Conservation (phyloP, 2,113 vertebrate genomes). For the Sus scrofa region T2T-Sscrofa CM000819.6:98692501-98693000, state of each 20-base stretch:
- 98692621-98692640: slow-evolving; percentile 19
- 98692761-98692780: slow-evolving; percentile 83
- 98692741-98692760: slow-evolving; percentile 86
- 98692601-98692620: slow-evolving; percentile 31
- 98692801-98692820: slow-evolving; percentile 86
- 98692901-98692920: slow-evolving; percentile 86
- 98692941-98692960: slow-evolving; percentile 75
- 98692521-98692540: not conserved
- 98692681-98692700: slow-evolving; percentile 69
- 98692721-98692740: slow-evolving; percentile 84
- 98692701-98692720: slow-evolving; percentile 84
- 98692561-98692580: not conserved
- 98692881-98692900: slow-evolving; percentile 78
- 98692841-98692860: slow-evolving; percentile 82
- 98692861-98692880: slow-evolving; percentile 73
- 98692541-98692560: not conserved
- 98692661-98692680: slow-evolving; percentile 81
- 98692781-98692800: slow-evolving; percentile 84
- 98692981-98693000: not conserved
- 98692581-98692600: slow-evolving; percentile 56
- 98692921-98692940: slow-evolving; percentile 80
- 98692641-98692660: slow-evolving; percentile 75
- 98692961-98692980: slow-evolving; percentile 61
- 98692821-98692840: slow-evolving; percentile 88
- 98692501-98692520: not conserved